These are phyloP conservation scores for Nixonia krombeini DNA, from an alignment of 1,140 invertebrate species.

Conservation along the genomic window DNA sequence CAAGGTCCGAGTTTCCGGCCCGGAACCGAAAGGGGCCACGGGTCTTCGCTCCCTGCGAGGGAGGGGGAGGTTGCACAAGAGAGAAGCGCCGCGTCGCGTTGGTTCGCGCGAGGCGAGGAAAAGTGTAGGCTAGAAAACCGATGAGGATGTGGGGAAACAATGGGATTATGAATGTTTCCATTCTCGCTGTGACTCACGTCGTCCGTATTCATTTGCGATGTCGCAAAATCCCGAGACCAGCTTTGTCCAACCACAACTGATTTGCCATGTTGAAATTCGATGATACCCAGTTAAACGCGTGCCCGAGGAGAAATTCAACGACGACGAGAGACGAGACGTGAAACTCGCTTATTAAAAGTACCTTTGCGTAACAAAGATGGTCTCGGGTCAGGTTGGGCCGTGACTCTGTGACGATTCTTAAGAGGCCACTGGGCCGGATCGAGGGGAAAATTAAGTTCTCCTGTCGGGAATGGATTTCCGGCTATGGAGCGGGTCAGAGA, in stretches of 20 bases:
- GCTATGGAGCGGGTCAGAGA: no score
- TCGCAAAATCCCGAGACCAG: neutral
- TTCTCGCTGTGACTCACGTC: conserved; percentile 45
- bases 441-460: no score
- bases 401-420: no score
- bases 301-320: no score
- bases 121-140: conserved; percentile 49
- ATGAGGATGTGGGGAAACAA: conserved; percentile 47
- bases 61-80: conserved; percentile 41
- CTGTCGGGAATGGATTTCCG: no score
- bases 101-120: conserved; percentile 39
- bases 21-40: conserved; percentile 34
- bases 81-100: conserved; percentile 23
- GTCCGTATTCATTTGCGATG: conserved; percentile 11
- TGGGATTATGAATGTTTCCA: conserved; percentile 45
- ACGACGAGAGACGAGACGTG: no score
- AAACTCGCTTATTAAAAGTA: no score
- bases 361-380: no score
- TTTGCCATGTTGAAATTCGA: neutral
- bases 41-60: conserved; percentile 44
- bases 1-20: conserved; percentile 45
- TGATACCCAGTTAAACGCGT: neutral
- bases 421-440: no score
- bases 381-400: no score
- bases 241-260: conserved; percentile 2